Percentiles rank a stretch among this genome's conserved stretches.
Evolutionary conservation across 2,888 invertebrate genomes (phyloP).

Genomic region (Cosmia trapezina): DNA sequence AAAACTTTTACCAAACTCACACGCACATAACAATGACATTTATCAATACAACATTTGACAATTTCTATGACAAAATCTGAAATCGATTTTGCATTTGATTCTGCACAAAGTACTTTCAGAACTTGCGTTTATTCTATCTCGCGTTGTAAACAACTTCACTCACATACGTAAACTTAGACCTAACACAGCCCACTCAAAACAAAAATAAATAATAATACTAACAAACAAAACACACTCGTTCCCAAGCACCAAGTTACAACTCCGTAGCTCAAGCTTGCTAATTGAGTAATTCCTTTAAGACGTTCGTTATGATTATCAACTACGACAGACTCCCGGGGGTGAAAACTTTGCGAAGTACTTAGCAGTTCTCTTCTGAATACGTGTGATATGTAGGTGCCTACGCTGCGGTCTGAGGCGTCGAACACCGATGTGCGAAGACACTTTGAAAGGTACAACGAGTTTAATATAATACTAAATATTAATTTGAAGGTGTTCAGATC

Average conservation of each 20-base stretch:
- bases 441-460: conserved; percentile 8
- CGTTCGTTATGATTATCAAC: conserved; percentile 83
- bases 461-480: too few species aligned
- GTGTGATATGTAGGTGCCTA: conserved; percentile 71
- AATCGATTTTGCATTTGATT: too few species aligned
- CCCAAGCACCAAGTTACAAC: conserved; percentile 58
- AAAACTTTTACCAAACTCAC: background rate
- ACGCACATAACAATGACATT: too few species aligned
- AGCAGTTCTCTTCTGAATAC: conserved; percentile 75
- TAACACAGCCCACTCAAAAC: background rate
- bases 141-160: background rate
- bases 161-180: too few species aligned
- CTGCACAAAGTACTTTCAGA: background rate
- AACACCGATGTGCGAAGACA: conserved; percentile 60
- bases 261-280: conserved; percentile 70
- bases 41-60: background rate
- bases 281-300: conserved; percentile 82
- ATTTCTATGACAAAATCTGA: background rate
- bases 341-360: conserved; percentile 78
- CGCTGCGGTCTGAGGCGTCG: conserved; percentile 57
- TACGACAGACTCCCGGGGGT: conserved; percentile 74
- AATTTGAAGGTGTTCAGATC: too few species aligned
- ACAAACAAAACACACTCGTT: conserved; percentile 48
- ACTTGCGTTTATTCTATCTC: background rate
- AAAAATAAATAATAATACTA: conserved; percentile 26